Evolutionary conservation across 2,797 vertebrate genomes (phyloP).

Genomic region (Propithecus deckenii): DNA sequence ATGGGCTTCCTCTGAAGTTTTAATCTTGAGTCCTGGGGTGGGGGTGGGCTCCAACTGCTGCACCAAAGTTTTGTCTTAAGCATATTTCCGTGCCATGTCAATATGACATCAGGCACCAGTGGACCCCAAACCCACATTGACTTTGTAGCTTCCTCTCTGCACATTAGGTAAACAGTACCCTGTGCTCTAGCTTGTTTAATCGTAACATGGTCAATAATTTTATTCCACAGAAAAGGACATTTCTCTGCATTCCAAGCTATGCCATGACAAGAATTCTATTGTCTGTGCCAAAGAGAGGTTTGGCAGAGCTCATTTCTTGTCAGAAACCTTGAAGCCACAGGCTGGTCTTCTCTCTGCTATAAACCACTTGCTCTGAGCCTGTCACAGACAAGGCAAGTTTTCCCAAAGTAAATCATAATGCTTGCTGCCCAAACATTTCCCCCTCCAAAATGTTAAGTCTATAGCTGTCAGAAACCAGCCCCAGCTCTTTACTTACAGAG

Average conservation of each 20-base stretch:
- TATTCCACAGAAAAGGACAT: constrained; percentile 13
- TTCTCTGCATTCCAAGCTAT: constrained; percentile 11
- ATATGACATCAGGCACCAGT: background rate
- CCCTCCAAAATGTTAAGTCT: background rate
- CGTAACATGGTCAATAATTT: background rate
- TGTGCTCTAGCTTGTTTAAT: background rate
- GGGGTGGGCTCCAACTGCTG: background rate
- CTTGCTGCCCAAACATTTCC: background rate
- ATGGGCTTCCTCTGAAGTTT: background rate
- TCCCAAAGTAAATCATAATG: background rate
- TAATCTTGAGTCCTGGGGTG: background rate
- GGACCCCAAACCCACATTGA: background rate
- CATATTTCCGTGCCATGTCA: background rate
- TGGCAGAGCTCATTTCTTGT: background rate
- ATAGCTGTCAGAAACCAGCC: background rate
- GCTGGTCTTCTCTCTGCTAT: background rate
- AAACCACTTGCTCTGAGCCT: background rate
- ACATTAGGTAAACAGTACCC: background rate
- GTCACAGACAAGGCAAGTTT: background rate
- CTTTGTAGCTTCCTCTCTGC: background rate
- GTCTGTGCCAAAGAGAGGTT: background rate
- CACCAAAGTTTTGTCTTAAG: background rate
- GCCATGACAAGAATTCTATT: background rate
- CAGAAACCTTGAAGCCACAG: background rate
- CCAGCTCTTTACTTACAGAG: background rate